Conservation (phyloP, 2,113 vertebrate genomes). For the Syrrhaptes paradoxus region DNA sequence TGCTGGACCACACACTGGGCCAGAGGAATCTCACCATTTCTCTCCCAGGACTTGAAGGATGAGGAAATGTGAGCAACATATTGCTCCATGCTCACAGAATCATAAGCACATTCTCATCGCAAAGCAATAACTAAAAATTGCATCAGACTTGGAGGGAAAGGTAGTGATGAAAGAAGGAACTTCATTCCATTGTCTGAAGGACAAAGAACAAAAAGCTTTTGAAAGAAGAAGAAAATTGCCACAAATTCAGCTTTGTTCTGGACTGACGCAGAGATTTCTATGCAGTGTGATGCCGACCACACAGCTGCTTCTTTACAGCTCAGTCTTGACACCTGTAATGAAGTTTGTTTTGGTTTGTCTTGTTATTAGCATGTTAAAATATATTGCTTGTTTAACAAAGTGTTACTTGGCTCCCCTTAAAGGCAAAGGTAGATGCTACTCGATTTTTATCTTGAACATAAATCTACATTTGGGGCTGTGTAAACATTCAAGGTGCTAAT, state of each 20-base stretch:
- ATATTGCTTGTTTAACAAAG: neutral
- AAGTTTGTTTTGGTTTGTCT: neutral
- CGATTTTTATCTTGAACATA: neutral
- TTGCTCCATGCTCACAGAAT: constrained; percentile 10
- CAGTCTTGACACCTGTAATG: neutral
- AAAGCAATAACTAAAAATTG: constrained; percentile 20
- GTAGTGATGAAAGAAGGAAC: constrained; percentile 34
- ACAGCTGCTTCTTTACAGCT: neutral
- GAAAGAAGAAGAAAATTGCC: constrained; percentile 10
- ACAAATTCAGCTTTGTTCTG: constrained; percentile 13
- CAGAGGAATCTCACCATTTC: neutral
- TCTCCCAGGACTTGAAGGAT: neutral
- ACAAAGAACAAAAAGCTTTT: constrained; percentile 35
- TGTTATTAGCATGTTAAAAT: neutral
- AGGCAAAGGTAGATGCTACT: neutral
- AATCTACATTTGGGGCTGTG: neutral
- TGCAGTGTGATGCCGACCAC: neutral
- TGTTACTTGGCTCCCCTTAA: neutral
- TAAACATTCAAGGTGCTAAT: neutral
- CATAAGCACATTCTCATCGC: neutral
- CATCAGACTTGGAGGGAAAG: neutral
- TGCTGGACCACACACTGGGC: neutral
- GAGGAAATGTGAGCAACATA: neutral
- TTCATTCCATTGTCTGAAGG: neutral
- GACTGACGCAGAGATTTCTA: neutral